These are phyloP conservation scores for Eumeta japonica DNA, from an alignment of 1,140 invertebrate genomes.

Conservation along the genomic window DNA sequence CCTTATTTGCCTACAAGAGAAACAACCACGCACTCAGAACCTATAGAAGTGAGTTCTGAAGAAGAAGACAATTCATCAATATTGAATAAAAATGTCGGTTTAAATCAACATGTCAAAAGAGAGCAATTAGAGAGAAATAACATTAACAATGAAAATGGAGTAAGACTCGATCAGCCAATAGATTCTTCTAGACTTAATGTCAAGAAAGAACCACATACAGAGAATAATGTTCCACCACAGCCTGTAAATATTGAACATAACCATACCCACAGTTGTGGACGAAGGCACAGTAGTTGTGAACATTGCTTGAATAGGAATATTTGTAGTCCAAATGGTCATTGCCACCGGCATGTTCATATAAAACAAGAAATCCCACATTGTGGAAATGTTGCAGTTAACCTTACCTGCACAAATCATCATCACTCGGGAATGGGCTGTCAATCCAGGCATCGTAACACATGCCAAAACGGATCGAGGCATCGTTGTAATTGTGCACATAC, in stretches of 20 bases:
- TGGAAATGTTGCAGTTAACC: conserved; percentile 9
- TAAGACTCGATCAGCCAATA: too few species aligned
- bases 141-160: too few species aligned
- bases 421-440: too few species aligned
- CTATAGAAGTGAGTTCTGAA: conserved; percentile 52
- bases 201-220: not conserved
- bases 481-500: conserved; percentile 10
- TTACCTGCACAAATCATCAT: conserved; percentile 16
- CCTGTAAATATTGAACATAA: conserved; percentile 10
- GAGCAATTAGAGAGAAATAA: too few species aligned
- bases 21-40: too few species aligned
- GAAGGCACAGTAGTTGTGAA: conserved; percentile 7
- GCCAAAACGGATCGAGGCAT: conserved; percentile 15
- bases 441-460: conserved; percentile 18
- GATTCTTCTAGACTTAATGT: too few species aligned
- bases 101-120: too few species aligned
- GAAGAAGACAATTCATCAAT: conserved; percentile 42
- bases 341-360: conserved; percentile 14
- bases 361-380: conserved; percentile 20
- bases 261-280: conserved; percentile 8
- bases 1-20: too few species aligned
- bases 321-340: too few species aligned
- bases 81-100: conserved; percentile 2
- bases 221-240: conserved; percentile 4
- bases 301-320: too few species aligned